Evolutionary conservation across 2,888 invertebrate species (phyloP), one percentile per base, ranked within the genome.

Genomic region (Conchocele bisecta): DNA sequence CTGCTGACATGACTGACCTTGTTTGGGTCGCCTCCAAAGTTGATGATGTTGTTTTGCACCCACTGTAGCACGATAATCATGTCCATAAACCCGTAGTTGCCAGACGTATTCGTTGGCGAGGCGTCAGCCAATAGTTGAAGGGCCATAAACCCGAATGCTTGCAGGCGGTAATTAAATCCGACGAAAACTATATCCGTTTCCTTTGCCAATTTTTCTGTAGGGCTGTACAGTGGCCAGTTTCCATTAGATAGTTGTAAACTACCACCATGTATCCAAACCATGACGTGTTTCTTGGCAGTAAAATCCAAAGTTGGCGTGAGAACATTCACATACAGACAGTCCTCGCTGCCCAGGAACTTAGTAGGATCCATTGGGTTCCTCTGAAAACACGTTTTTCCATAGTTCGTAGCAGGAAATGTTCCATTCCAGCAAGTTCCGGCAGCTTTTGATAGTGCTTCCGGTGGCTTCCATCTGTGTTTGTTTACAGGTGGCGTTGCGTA

Each of bases 121-220:
- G 54, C 44, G 9, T 65, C 60, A 17, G 81, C 72, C 17, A 85
- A 57, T 29, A 94, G 92, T 61, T 88, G 86, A 31, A 90, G 84
- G 0, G 97, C 94, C 46, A 97, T 92, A 89, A 97, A 97, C 4
- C 98, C 98, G 66, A 93, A 91, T 0, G 92, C 90, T 13, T 93
- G 92, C 39, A 95, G 91, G 83, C 97, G 93, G 91, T 97, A 96
- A 87, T 96, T 96, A 2, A 97, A 96, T 72, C 95, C 93, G 1
- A 97, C 97, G 88, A 96, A 96, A 11, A 97, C 94, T 1, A 96
- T 95, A 88, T 96, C 95, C 71, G 95, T 94, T 2, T 94, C 94
- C 54, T 94, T 93, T 0, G 96, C 94, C 74, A 96, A 94, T 44
- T 95, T 92, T 0, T 96, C 94, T 0, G 95, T 95, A 0, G 97